Conservation (phyloP, 2,113 vertebrate species). For the Chionis minor region DNA sequence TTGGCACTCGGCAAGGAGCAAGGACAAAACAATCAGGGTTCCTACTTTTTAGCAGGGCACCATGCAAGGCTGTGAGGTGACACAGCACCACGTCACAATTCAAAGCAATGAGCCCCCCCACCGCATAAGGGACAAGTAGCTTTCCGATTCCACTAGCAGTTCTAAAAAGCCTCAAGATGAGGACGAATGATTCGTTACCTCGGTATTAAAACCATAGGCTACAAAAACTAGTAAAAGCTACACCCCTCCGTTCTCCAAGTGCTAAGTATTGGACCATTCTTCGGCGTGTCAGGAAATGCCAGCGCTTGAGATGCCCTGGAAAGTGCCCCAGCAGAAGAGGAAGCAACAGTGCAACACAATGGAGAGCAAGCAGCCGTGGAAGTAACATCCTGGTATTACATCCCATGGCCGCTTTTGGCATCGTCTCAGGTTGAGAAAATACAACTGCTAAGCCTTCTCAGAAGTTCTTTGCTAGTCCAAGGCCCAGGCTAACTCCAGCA, state of each 20-base stretch:
- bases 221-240: background rate
- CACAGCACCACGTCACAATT: rapidly evolving
- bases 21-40: background rate
- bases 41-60: background rate
- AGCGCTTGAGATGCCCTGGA: background rate
- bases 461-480: background rate
- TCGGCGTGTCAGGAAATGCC: background rate
- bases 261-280: background rate
- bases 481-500: background rate
- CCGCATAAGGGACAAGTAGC: background rate
- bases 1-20: background rate
- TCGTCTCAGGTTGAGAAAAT: background rate
- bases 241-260: no score
- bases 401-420: background rate
- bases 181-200: background rate
- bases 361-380: background rate
- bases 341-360: background rate
- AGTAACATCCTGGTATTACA: background rate
- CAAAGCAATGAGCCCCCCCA: background rate
- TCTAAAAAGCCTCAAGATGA: background rate
- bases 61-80: background rate
- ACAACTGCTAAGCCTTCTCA: background rate
- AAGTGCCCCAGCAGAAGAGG: background rate
- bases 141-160: background rate
- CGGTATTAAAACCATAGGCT: background rate